Evolutionary conservation across 2,797 vertebrate species (phyloP).

Genomic region (Pristis pectinata): DNA sequence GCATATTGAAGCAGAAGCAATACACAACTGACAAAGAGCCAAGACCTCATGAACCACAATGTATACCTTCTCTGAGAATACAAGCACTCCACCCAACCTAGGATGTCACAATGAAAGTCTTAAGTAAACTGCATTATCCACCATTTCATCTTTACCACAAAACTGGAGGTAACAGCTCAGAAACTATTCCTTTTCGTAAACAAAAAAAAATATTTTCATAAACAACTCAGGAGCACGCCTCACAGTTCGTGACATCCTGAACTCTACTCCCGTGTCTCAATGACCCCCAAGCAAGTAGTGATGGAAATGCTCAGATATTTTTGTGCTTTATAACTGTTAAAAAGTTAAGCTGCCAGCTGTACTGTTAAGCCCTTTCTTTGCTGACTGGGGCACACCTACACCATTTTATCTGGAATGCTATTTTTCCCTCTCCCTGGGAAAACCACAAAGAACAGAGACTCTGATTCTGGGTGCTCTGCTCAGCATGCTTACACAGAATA

Average conservation of each 20-base stretch:
- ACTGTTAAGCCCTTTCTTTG: neutral
- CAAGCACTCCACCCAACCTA: neutral
- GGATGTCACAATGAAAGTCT: neutral
- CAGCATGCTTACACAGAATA: neutral
- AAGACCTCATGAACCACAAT: conserved; percentile 6
- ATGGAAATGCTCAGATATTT: neutral
- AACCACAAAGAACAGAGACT: neutral
- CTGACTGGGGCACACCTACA: neutral
- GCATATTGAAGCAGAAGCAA: neutral
- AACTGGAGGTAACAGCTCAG: neutral
- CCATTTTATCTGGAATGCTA: neutral
- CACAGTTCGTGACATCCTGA: neutral
- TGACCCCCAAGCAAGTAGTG: neutral
- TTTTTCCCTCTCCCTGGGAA: neutral
- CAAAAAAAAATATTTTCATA: too few relatives aligned
- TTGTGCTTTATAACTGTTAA: neutral
- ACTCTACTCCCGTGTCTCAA: neutral
- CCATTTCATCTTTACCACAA: neutral
- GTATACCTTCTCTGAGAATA: neutral
- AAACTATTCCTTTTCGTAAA: neutral
- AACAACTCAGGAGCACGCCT: neutral
- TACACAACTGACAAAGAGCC: neutral
- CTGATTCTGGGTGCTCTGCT: neutral
- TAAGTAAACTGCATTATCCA: neutral
- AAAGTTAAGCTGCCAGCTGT: neutral